A percentile compares a stretch with the other conserved stretches of the same genome.
Evolutionary conservation across 2,888 invertebrate species (phyloP).

Genomic region (Temnothorax ravouxi): DNA sequence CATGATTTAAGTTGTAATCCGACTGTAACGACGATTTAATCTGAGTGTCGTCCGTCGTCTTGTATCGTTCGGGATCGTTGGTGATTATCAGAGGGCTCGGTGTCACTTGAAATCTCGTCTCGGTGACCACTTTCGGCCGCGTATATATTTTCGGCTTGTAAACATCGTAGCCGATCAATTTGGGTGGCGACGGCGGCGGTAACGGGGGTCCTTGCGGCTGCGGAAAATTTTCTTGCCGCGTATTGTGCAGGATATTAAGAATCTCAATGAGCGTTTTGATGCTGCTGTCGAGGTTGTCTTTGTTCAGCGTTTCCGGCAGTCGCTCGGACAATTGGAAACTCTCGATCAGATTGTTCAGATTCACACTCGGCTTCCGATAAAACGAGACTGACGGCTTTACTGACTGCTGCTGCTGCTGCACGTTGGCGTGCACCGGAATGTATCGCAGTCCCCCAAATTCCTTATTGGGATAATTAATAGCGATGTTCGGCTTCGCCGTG

Average conservation of each 20-base stretch:
- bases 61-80: constrained; percentile 72
- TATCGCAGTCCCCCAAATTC: constrained; percentile 78
- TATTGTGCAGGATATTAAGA: constrained; percentile 89
- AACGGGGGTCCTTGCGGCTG: constrained; percentile 49
- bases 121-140: constrained; percentile 82
- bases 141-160: constrained; percentile 66
- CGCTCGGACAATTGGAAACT: constrained; percentile 92
- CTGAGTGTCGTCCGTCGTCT: constrained; percentile 55
- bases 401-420: constrained; percentile 32
- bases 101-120: constrained; percentile 80
- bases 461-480: constrained; percentile 70
- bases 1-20: constrained; percentile 57
- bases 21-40: constrained; percentile 49
- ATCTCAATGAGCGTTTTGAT: constrained; percentile 93
- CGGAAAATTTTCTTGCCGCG: constrained; percentile 85
- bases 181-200: constrained; percentile 22
- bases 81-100: constrained; percentile 74
- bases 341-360: constrained; percentile 89
- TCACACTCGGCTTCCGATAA: constrained; percentile 84
- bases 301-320: constrained; percentile 92
- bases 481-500: constrained; percentile 57
- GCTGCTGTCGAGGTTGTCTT: constrained; percentile 93
- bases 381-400: constrained; percentile 34
- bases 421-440: constrained; percentile 66
- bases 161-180: constrained; percentile 56